Evolutionary conservation across 1,140 invertebrate species (phyloP).

Genomic region (Nephila pilipes): DNA sequence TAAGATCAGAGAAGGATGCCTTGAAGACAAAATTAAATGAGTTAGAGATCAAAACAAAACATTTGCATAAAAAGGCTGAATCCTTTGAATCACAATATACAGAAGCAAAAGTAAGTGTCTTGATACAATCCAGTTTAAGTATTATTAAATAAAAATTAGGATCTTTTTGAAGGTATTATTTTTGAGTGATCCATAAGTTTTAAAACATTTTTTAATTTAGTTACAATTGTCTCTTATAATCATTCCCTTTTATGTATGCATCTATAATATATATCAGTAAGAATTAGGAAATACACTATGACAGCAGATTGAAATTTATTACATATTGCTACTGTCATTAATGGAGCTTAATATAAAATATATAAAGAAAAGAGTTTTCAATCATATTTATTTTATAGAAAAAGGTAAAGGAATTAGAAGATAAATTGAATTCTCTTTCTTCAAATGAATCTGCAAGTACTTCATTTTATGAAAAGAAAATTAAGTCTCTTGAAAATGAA

Average conservation of each 20-base stretch:
- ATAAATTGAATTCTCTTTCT: not conserved
- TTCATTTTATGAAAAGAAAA: not conserved
- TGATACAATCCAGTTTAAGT: not conserved
- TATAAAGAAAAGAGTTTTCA: not conserved
- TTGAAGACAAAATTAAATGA: not conserved
- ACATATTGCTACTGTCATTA: too few relatives aligned
- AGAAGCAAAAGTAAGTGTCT: not conserved
- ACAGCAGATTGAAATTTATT: too few relatives aligned
- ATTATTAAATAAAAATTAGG: too few relatives aligned
- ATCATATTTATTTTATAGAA: constrained; percentile 1
- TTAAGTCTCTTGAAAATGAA: not conserved
- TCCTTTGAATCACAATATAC: not conserved
- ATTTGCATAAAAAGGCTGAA: not conserved
- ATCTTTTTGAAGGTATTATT: too few relatives aligned
- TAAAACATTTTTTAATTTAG: too few relatives aligned
- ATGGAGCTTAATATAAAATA: too few relatives aligned
- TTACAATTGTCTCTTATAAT: too few relatives aligned
- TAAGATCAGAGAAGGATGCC: not conserved
- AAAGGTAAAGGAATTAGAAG: not conserved
- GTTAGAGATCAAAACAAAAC: not conserved
- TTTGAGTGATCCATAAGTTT: too few relatives aligned
- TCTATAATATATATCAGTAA: too few relatives aligned
- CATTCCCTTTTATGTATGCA: too few relatives aligned
- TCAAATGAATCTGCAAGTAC: not conserved
- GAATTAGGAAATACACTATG: too few relatives aligned